Evolutionary conservation across 2,797 vertebrate species (phyloP).

Genomic region (Cichlasoma orientale): DNA sequence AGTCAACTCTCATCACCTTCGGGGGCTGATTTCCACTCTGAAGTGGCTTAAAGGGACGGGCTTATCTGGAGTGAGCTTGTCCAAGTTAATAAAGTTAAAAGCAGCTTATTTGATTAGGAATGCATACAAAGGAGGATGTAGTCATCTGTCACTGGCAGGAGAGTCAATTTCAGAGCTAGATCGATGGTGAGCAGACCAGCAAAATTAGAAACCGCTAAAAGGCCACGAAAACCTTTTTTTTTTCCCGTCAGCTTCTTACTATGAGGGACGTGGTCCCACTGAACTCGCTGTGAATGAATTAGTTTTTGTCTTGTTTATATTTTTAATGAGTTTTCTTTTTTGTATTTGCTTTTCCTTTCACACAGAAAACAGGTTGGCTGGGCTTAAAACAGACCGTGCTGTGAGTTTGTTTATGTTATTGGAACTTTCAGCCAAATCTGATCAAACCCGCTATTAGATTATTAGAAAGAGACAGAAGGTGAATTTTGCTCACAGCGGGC

Average conservation of each 20-base stretch:
- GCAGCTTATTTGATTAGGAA: conserved; percentile 73
- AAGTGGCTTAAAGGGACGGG: conserved; percentile 69
- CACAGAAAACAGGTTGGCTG: neutral
- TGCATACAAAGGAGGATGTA: conserved; percentile 59
- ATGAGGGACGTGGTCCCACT: neutral
- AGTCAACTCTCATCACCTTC: conserved; percentile 71
- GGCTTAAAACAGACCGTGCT: neutral
- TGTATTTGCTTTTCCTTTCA: neutral
- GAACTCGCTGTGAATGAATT: neutral
- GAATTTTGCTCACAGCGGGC: neutral
- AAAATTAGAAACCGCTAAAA: conserved; percentile 5
- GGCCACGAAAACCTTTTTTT: neutral
- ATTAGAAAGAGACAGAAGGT: neutral
- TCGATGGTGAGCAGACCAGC: conserved; percentile 17
- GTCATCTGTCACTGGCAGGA: conserved; percentile 48
- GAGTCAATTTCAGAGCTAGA: conserved; percentile 39
- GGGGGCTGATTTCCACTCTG: conserved; percentile 42
- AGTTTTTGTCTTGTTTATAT: neutral
- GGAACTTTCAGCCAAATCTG: neutral
- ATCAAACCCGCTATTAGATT: neutral
- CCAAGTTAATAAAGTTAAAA: conserved; percentile 73
- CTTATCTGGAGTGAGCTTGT: conserved; percentile 71
- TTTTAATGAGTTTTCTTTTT: neutral
- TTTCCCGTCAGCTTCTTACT: neutral
- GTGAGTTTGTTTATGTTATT: neutral